Base-by-base conservation (phyloP, 2,797 vertebrate species). In the Lepilemur ruficaudatus region DNA sequence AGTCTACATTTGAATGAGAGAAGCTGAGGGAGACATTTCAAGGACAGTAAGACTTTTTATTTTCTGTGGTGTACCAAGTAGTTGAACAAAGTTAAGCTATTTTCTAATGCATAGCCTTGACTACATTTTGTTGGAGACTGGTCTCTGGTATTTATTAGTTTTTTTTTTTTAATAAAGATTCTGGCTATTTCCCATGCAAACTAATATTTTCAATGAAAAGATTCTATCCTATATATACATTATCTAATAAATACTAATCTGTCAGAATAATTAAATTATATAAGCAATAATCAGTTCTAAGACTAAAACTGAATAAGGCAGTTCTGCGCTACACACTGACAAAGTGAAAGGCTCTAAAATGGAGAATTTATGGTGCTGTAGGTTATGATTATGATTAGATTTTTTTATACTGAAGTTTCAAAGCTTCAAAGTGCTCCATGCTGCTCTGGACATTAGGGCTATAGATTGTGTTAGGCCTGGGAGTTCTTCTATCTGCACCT, bases 221-320 rank as follows among this genome's bases (percentile, higher is more conserved):
- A 35, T 95, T 94, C 59, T 52, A 59, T 2, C 69, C 43, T 32
- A 8, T 91, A 32, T 96, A 46, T 92, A 65, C 94, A 52, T 96
- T 95, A 93, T 86, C 5, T 89, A 85, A 97, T 46, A 97, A 98
- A 95, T 95, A 67, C 38, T 81, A 30, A 59, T 70, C 43, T 97
- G 83, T 61, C 38, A 59, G 5, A 81, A 25, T 95, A 95, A 52
- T 95, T 85, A 81, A 65, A 48, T 79, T 86, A 83, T 93, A 70
- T 89, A 82, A 79, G 52, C 94, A 69, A 65, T 13, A 0, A 80
- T 97, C 48, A 91, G 12, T 52, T 90, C 61, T n/a, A 89, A 48
- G 18, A 94, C 20, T 85, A 75, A 76, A 87, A 88, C 69, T 7
- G 4, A 48, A 2, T 55, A 91, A 97, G 15, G 95, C 28, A 89